These are phyloP conservation scores for Ischnura elegans DNA, from an alignment of 2,888 invertebrate genomes.

Conservation along the genomic window DNA sequence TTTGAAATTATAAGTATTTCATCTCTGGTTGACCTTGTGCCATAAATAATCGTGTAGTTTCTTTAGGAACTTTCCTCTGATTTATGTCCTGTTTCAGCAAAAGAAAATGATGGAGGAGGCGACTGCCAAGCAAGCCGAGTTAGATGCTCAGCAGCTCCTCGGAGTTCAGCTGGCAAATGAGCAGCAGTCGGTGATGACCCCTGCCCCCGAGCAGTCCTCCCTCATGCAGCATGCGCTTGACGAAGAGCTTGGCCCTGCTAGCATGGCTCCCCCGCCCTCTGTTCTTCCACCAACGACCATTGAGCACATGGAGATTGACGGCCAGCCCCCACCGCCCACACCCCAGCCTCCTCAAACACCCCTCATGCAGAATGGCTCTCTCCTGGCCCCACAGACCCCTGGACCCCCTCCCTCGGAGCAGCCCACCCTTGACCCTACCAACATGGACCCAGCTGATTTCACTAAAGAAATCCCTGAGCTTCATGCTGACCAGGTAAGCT, in stretches of 20 bases:
- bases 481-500: constrained; percentile 81
- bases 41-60: too few relatives aligned
- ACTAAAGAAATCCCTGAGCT: constrained; percentile 82
- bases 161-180: constrained; percentile 37
- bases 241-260: not conserved
- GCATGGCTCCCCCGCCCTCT: constrained; percentile 2
- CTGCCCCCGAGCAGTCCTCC: not conserved
- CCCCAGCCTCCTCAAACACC: not conserved
- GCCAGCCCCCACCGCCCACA: constrained; percentile 76
- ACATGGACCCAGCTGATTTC: constrained; percentile 73
- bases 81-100: not conserved
- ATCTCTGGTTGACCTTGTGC: too few relatives aligned
- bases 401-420: constrained; percentile 75
- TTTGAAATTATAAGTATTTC: too few relatives aligned
- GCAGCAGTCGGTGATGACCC: constrained; percentile 37
- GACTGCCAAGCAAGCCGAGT: constrained; percentile 45
- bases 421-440: constrained; percentile 78
- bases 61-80: not conserved
- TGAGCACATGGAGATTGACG: constrained; percentile 77
- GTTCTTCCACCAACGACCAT: constrained; percentile 60
- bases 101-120: constrained; percentile 55
- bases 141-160: constrained; percentile 57
- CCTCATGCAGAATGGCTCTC: constrained; percentile 24
- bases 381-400: constrained; percentile 68
- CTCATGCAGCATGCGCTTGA: not conserved